Evolutionary conservation across 2,888 invertebrate species (phyloP).

Genomic region (Drosophila planitibia): DNA sequence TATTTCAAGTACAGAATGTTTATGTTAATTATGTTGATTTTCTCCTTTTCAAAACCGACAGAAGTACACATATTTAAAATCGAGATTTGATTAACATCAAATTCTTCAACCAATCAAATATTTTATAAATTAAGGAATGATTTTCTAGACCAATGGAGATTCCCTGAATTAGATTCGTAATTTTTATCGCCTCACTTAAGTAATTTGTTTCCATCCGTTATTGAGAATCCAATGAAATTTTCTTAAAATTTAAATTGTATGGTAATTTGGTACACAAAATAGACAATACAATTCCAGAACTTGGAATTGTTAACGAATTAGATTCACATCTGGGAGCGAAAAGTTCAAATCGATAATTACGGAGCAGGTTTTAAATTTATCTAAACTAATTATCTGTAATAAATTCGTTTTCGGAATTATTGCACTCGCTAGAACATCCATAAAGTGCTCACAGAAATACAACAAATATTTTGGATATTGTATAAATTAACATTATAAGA

Average conservation of each 20-base stretch:
- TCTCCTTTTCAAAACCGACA: background rate
- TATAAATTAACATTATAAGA: slow-evolving; percentile 4
- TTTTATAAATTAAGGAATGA: background rate
- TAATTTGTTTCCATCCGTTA: background rate
- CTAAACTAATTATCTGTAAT: background rate
- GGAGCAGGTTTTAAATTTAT: background rate
- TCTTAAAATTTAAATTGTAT: too few relatives aligned
- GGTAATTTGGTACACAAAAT: too few relatives aligned
- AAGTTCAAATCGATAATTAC: slow-evolving; percentile 1
- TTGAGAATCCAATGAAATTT: too few relatives aligned
- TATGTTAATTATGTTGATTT: background rate
- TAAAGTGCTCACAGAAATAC: background rate
- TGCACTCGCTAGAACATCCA: background rate
- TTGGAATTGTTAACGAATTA: background rate
- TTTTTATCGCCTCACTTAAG: background rate
- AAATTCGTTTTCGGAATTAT: background rate
- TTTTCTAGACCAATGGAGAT: background rate
- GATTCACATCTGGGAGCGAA: background rate
- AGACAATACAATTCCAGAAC: background rate
- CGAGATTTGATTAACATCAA: background rate
- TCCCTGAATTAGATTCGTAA: background rate
- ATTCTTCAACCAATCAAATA: background rate
- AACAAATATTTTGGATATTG: background rate
- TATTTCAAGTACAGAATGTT: background rate
- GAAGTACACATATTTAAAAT: background rate